Evolutionary conservation across 2,113 vertebrate species (phyloP).

Genomic region (Thalassarche chlororhynchos): DNA sequence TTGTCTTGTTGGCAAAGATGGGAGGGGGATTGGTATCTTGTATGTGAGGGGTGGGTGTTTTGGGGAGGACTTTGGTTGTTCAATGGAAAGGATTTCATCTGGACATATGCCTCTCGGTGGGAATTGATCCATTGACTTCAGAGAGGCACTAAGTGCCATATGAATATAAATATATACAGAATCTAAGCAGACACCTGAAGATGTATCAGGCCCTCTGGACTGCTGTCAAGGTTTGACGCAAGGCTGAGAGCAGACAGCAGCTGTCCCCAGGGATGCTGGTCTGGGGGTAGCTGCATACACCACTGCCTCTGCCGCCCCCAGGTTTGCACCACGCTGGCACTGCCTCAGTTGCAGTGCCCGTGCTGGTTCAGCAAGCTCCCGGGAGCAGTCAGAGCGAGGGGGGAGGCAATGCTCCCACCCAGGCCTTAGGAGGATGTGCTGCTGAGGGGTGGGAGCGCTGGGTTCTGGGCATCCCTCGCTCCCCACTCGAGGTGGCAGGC

Average conservation of each 20-base stretch:
- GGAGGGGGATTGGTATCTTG: too few species aligned
- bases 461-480: not conserved
- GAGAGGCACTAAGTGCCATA: not conserved
- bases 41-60: not conserved
- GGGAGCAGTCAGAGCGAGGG: not conserved
- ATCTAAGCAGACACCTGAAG: not conserved
- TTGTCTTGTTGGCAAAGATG: not conserved
- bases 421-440: rapidly evolving
- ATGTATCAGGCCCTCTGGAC: not conserved
- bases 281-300: not conserved
- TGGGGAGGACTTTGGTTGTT: not conserved
- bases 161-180: not conserved
- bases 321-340: not conserved
- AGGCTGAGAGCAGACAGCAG: not conserved
- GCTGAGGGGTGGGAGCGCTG: not conserved
- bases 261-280: not conserved
- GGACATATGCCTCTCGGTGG: not conserved
- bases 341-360: not conserved
- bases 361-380: not conserved
- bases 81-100: not conserved
- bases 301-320: rapidly evolving
- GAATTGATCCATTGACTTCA: not conserved
- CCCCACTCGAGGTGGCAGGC: rapidly evolving
- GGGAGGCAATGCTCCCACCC: not conserved
- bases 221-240: not conserved